Evolutionary conservation across 2,888 invertebrate species (phyloP), one percentile per base, ranked within the genome.

Genomic region (Pyrocoelia pectoralis): DNA sequence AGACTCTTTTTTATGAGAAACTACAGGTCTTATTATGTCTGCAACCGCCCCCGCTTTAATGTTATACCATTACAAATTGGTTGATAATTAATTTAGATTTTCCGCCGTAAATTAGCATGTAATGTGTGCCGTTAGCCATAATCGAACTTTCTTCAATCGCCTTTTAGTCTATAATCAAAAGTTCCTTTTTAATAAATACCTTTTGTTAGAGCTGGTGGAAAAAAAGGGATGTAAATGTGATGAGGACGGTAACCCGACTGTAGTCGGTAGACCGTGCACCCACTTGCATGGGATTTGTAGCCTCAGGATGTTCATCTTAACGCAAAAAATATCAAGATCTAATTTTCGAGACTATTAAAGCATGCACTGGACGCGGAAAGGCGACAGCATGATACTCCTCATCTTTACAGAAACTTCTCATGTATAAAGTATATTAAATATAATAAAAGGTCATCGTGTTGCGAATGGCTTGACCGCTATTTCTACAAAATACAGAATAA

Each of bases 251-350:
- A 65, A 65, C 65, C 65, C 53, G 65, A 41, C 56, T 56, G 57
- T 33, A 65, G 53, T 65, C 65, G 61, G 57, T 55, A 65, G 65
- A 65, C 65, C 65, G 65, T 65, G 61, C 54, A 65, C 61, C 65
- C 57, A 61, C 65, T 63, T 65, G 53, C 43, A 56, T 28, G 40
- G 55, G 49, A 60, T 60, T 56, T 43, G 49, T 56, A 52, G 62
- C 62, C 55, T 40, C 19, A 53, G 56, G 61, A 55, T 56, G 43
- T 61, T 55, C 61, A 55, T 55, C 61, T 48, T 28, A 29, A 28
- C 29, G 40, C 49, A 56, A 56, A 49, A 24, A 19, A 28, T 48
- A 18, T 43, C 15, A 17, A 46, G 46, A 46, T 43, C 15, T 43
- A 12, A 40, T 43, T 43, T 46, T 46, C 46, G 46, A 46, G 46